Conservation (phyloP, 1,140 invertebrate species). For the Diorhabda elongata region DNA sequence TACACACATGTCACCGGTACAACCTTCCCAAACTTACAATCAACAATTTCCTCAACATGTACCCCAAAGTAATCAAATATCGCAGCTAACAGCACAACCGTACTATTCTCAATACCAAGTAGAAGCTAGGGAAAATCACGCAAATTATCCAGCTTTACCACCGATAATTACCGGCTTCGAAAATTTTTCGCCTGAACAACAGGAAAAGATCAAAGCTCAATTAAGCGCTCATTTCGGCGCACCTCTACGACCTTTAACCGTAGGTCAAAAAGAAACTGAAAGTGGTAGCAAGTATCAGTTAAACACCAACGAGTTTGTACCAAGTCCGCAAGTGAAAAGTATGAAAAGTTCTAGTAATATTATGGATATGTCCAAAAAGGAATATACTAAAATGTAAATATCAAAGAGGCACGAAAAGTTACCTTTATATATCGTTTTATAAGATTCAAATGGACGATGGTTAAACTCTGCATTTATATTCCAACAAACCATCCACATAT, state of each 20-base stretch:
- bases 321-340: slow-evolving; percentile 30
- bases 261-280: slow-evolving; percentile 1
- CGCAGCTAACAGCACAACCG: slow-evolving; percentile 38
- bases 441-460: too few species aligned
- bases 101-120: slow-evolving; percentile 13
- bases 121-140: background rate
- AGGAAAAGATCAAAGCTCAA: slow-evolving; percentile 44
- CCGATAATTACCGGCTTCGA: slow-evolving; percentile 45
- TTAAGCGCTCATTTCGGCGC: slow-evolving; percentile 38
- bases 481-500: too few species aligned
- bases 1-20: slow-evolving; percentile 18
- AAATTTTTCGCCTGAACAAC: slow-evolving; percentile 44
- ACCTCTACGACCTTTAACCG: slow-evolving; percentile 25
- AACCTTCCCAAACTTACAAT: slow-evolving; percentile 9
- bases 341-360: slow-evolving; percentile 17
- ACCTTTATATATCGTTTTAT: too few species aligned
- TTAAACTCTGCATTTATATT: too few species aligned
- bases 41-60: slow-evolving; percentile 20
- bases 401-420: too few species aligned
- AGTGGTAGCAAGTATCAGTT: slow-evolving; percentile 16
- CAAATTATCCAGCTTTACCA: slow-evolving; percentile 25
- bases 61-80: slow-evolving; percentile 32
- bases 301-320: slow-evolving; percentile 28
- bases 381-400: too few species aligned
- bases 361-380: slow-evolving; percentile 4